Percentiles rank a stretch among this genome's conserved stretches.
Conservation (phyloP, 2,797 vertebrate species). For the Remorina albescens region DNA sequence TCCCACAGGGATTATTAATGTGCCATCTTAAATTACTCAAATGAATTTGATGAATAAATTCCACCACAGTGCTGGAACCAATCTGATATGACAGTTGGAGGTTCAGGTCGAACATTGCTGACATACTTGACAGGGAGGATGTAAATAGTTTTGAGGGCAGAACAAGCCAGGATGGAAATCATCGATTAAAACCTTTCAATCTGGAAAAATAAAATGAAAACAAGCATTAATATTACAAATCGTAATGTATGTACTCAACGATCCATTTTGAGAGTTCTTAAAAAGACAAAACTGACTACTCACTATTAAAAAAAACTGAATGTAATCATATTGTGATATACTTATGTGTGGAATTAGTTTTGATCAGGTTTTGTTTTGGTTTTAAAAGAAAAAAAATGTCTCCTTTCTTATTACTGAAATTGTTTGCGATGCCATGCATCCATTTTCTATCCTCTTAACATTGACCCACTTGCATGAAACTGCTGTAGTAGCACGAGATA, state of each 20-base stretch:
- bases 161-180: neutral
- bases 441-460: constrained; percentile 9
- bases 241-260: neutral
- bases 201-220: constrained; percentile 15
- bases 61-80: constrained; percentile 22
- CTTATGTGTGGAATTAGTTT: neutral
- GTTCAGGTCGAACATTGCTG: constrained; percentile 24
- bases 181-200: neutral
- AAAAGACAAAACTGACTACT: neutral
- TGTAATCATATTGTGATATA: neutral
- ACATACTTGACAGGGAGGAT: constrained; percentile 5
- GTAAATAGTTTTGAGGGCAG: constrained; percentile 9
- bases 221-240: neutral
- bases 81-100: constrained; percentile 16
- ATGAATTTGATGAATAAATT: constrained; percentile 56
- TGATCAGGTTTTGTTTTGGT: neutral
- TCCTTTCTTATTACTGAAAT: constrained; percentile 6
- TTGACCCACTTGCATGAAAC: constrained; percentile 60
- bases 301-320: neutral
- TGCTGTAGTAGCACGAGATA: constrained; percentile 23
- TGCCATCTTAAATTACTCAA: constrained; percentile 61
- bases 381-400: neutral
- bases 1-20: constrained; percentile 56
- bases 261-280: neutral
- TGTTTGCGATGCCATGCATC: constrained; percentile 24